Conservation (phyloP, 2,797 vertebrate genomes). For the Enteromius afrohamiltoni region DNA sequence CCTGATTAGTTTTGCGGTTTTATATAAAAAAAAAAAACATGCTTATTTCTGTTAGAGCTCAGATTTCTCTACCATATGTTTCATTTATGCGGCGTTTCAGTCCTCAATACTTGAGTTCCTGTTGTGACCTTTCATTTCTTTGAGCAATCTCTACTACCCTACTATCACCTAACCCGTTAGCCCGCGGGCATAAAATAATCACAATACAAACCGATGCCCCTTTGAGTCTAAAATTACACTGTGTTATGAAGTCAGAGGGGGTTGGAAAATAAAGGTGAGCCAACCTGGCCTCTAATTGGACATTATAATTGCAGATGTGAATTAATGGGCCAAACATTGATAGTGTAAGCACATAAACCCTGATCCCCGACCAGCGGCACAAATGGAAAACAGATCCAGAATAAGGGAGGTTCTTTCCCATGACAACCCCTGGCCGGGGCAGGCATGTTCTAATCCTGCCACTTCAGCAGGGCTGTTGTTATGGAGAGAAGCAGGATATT, state of each 20-base stretch:
- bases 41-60: neutral
- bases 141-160: neutral
- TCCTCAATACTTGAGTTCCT: neutral
- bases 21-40: neutral
- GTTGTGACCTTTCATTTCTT: neutral
- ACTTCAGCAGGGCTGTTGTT: slow-evolving; percentile 56
- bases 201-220: slow-evolving; percentile 19
- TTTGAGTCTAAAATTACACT: slow-evolving; percentile 61
- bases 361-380: slow-evolving; percentile 46
- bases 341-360: slow-evolving; percentile 66
- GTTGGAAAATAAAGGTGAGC: slow-evolving; percentile 13
- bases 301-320: slow-evolving; percentile 66
- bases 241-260: too few relatives aligned
- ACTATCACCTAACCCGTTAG: neutral
- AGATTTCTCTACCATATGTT: neutral
- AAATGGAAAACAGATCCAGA: slow-evolving; percentile 63
- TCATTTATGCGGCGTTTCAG: neutral
- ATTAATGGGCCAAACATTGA: slow-evolving; percentile 64
- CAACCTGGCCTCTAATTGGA: slow-evolving; percentile 60
- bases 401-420: slow-evolving; percentile 57
- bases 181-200: slow-evolving; percentile 52
- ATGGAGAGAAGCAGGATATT: slow-evolving; percentile 41
- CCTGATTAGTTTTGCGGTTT: too few relatives aligned
- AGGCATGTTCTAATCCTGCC: slow-evolving; percentile 53
- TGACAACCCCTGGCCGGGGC: slow-evolving; percentile 53